Evolutionary conservation across 2,888 invertebrate species (phyloP).

Genomic region (Eulithis prunata): DNA sequence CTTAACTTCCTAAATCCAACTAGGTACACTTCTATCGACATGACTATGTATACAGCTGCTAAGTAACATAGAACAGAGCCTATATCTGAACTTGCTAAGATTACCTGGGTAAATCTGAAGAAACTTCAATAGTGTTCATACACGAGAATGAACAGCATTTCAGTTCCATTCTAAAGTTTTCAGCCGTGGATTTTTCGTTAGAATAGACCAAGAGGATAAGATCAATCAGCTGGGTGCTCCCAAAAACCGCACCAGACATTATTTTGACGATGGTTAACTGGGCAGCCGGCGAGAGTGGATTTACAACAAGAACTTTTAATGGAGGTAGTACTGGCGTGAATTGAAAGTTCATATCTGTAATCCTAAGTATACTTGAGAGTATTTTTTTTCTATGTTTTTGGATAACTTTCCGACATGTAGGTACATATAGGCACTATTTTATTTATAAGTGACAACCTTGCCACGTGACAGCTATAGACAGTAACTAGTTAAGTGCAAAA

Average conservation of each 20-base stretch:
- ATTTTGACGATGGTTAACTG: conserved; percentile 63
- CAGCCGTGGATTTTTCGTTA: conserved; percentile 59
- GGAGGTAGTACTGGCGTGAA: conserved; percentile 47
- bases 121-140: conserved; percentile 57
- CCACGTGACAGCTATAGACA: no score
- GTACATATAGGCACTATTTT: no score
- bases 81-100: not conserved
- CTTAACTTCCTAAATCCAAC: no score
- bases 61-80: no score
- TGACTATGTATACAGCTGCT: no score
- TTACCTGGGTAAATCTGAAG: conserved; percentile 70
- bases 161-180: conserved; percentile 58
- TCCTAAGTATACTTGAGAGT: not conserved
- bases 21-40: no score
- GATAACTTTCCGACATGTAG: no score
- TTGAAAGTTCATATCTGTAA: conserved; percentile 64
- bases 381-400: no score
- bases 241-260: conserved; percentile 66
- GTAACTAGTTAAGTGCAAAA: no score
- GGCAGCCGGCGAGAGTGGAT: conserved; percentile 61
- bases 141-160: conserved; percentile 62
- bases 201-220: conserved; percentile 65
- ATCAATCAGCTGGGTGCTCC: conserved; percentile 59
- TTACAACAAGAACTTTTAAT: conserved; percentile 65
- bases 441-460: no score